Base-by-base conservation (phyloP, 2,797 vertebrate genomes). In the Vipera latastei region DNA sequence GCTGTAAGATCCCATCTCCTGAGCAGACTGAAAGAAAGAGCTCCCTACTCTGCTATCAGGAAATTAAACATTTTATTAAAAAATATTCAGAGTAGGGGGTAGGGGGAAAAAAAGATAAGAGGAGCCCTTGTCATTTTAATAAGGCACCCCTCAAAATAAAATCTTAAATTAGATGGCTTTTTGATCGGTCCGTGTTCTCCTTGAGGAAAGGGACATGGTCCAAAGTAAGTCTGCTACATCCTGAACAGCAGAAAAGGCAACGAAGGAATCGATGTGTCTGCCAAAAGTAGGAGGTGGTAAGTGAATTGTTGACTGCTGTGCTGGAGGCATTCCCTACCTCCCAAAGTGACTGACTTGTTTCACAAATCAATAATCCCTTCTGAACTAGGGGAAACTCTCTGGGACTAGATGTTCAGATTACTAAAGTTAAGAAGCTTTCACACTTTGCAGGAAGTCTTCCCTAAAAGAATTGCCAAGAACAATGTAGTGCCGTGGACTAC, bases 361-460 rank as follows among this genome's bases (percentile, higher is more conserved):
- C 28, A 63, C 59, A 85, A 28, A 83, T 25, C 69, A 32, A 57
- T 38, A 65, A 57, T 53, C 51, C 90, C 48, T 89, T 63, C 22
- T 32, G 53, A 7, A 18, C 57, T 73, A 57, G 48, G 18, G 18
- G 12, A 59, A 63, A 38, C 22, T 8, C 22, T 48, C 44, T 65
- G 26, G 55, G 63, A 18, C 20, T 28, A 13, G 86, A 89, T 32
- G 57, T 89, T 91, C 32, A 59, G n/a, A 93, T 86, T n/a, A 57
- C 32, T 89, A 88, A 91, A 91, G 51, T 69, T 69, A 85, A 85
- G 83, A 26, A 59, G 48, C 86, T 91, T 73, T 83, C 69, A 93
- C 38, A 44, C 90, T 91, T 91, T 69, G 87, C 90, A 93, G 63
- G 86, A 92, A 86, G 69, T 63, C 90, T 91, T 93, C 56, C 78